These are phyloP conservation scores for Plectrocnemia conspersa DNA, from an alignment of 1,140 invertebrate species.

Conservation along the genomic window DNA sequence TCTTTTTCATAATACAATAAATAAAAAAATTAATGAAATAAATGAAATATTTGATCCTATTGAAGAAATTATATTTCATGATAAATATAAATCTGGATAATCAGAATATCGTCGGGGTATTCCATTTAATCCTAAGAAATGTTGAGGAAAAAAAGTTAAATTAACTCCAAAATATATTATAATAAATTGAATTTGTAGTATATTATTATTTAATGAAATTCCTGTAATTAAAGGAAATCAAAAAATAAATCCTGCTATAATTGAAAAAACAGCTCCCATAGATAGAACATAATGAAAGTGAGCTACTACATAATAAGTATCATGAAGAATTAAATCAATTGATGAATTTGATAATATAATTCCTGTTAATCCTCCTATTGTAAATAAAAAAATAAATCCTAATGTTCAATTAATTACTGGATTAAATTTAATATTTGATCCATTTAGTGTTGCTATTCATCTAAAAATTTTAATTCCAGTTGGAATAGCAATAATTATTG, in stretches of 20 bases:
- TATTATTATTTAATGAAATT: constrained; percentile 50
- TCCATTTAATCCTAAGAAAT: constrained; percentile 68
- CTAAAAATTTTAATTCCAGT: constrained; percentile 66
- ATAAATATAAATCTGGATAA: constrained; percentile 60
- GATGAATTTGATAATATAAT: constrained; percentile 66
- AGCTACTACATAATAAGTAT: constrained; percentile 72
- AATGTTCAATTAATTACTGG: constrained; percentile 58
- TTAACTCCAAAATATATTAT: constrained; percentile 64
- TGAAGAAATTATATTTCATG: constrained; percentile 63
- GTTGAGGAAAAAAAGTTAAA: constrained; percentile 72
- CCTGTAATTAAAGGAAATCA: constrained; percentile 64
- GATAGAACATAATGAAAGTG: constrained; percentile 70
- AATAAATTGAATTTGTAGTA: constrained; percentile 58
- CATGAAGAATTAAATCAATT: constrained; percentile 66
- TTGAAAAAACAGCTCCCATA: constrained; percentile 65
- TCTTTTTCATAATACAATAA: constrained; percentile 51
- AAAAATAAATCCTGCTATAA: constrained; percentile 62
- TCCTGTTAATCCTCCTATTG: constrained; percentile 59
- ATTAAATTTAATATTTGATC: constrained; percentile 50
- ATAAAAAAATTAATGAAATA: constrained; percentile 51
- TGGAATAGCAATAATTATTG: constrained; percentile 68
- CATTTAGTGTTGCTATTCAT: constrained; percentile 56
- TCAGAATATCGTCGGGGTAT: constrained; percentile 70
- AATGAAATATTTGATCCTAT: constrained; percentile 58
- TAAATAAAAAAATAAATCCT: constrained; percentile 71